These are phyloP conservation scores for Cryptotis parvus DNA, from an alignment of 2,113 vertebrate genomes.

Conservation along the genomic window DNA sequence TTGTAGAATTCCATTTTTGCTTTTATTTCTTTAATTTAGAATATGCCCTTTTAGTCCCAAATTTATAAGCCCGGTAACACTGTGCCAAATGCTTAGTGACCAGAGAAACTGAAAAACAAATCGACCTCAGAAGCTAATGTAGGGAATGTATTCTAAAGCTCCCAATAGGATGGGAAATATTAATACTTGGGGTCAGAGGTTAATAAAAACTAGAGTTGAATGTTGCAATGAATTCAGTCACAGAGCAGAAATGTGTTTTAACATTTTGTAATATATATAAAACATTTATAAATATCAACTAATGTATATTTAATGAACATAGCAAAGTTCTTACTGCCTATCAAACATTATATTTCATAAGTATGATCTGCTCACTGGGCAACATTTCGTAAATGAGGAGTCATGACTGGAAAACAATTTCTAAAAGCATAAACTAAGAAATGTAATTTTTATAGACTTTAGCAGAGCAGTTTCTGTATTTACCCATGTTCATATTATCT, in stretches of 20 bases:
- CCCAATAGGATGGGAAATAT: constrained; percentile 77
- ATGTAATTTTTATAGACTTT: constrained; percentile 70
- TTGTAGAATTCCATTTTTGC: constrained; percentile 76
- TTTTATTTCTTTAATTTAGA: constrained; percentile 87
- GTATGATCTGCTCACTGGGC: constrained; percentile 73
- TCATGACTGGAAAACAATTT: constrained; percentile 75
- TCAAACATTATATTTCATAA: constrained; percentile 78
- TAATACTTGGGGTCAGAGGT: constrained; percentile 79
- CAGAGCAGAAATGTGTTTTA: constrained; percentile 77
- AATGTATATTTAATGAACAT: constrained; percentile 77
- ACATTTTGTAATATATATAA: constrained; percentile 72
- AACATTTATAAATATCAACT: constrained; percentile 81
- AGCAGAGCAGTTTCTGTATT: constrained; percentile 70
- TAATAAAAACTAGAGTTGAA: constrained; percentile 81
- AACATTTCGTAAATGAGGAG: constrained; percentile 74
- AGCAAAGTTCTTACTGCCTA: constrained; percentile 55
- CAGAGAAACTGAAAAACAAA: constrained; percentile 83
- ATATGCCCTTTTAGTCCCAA: constrained; percentile 87
- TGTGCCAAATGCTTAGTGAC: constrained; percentile 81
- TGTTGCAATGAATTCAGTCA: constrained; percentile 68
- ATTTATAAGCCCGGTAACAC: constrained; percentile 87
- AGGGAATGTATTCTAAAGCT: constrained; percentile 71
- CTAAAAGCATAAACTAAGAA: constrained; percentile 57
- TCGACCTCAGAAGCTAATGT: constrained; percentile 81
- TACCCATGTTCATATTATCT: constrained; percentile 60